Percentiles rank a stretch among this genome's conserved stretches.
Conservation (phyloP, 2,113 vertebrate genomes). For the Chlorodrepanis virens region DNA sequence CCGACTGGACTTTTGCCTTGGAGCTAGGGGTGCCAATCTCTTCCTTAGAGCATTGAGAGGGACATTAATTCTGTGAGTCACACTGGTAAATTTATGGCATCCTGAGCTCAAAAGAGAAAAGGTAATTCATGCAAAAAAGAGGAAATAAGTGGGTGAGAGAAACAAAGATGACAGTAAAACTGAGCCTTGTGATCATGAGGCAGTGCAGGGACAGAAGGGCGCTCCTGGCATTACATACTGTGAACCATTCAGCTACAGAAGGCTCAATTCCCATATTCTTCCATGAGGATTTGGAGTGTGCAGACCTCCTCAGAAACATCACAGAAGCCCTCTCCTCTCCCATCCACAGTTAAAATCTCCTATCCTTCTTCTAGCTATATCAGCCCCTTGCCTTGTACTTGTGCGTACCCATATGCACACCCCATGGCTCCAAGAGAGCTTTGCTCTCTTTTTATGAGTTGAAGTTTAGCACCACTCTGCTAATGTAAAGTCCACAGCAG, state of each 20-base stretch:
- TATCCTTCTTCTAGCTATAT: background rate
- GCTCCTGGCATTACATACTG: background rate
- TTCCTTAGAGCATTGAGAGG: background rate
- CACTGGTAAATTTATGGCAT: background rate
- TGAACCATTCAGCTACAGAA: rapidly evolving
- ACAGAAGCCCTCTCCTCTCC: background rate
- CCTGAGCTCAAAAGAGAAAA: background rate
- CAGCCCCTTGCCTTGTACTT: rapidly evolving
- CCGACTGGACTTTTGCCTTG: background rate
- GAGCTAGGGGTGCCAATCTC: background rate
- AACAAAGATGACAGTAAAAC: background rate
- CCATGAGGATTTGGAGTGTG: background rate
- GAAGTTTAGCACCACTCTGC: background rate
- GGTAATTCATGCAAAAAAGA: background rate
- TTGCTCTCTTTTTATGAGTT: background rate
- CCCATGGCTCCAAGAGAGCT: background rate
- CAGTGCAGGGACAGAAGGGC: background rate
- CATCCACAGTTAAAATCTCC: background rate
- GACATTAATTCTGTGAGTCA: background rate
- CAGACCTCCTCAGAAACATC: background rate
- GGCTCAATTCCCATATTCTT: background rate
- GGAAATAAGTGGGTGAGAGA: background rate
- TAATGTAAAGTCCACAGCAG: background rate
- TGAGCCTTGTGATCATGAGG: background rate
- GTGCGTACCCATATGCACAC: rapidly evolving